These are phyloP conservation scores for Tanytarsus gracilentus DNA, from an alignment of 2,888 invertebrate genomes.

Conservation along the genomic window DNA sequence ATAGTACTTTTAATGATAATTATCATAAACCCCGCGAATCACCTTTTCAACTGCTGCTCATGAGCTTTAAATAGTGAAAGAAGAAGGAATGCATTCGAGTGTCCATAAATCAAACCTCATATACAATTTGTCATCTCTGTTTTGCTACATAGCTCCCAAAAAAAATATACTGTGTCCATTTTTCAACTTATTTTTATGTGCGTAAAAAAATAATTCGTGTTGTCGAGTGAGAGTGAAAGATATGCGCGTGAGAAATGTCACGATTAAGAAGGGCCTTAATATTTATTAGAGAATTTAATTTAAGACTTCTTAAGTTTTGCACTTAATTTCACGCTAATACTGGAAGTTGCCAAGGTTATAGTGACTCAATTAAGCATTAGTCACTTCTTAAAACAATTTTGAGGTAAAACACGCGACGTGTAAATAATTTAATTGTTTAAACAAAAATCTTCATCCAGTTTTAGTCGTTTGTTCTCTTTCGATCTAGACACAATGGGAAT, in stretches of 20 bases:
- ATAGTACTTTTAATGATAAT: background rate
- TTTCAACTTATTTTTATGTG: background rate
- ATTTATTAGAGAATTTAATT: too few species aligned
- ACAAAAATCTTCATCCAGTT: too few species aligned
- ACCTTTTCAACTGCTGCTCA: background rate
- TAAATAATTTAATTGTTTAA: too few species aligned
- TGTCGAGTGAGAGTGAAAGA: too few species aligned
- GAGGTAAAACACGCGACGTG: too few species aligned
- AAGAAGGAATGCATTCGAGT: background rate
- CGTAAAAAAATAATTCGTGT: background rate
- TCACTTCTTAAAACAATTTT: too few species aligned
- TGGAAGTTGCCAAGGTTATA: too few species aligned
- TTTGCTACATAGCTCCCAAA: background rate
- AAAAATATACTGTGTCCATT: background rate
- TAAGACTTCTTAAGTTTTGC: too few species aligned
- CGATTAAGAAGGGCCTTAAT: background rate
- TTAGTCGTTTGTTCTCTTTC: too few species aligned
- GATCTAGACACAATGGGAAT: too few species aligned
- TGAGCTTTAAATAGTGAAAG: background rate
- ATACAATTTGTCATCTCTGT: constrained; percentile 12
- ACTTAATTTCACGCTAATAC: too few species aligned
- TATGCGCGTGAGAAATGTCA: background rate
- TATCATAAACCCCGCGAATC: background rate
- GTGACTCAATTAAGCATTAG: too few species aligned
- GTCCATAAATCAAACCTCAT: constrained; percentile 16